Base-by-base conservation (phyloP, 2,888 invertebrate genomes). In the Nemotelus pantherinus region DNA sequence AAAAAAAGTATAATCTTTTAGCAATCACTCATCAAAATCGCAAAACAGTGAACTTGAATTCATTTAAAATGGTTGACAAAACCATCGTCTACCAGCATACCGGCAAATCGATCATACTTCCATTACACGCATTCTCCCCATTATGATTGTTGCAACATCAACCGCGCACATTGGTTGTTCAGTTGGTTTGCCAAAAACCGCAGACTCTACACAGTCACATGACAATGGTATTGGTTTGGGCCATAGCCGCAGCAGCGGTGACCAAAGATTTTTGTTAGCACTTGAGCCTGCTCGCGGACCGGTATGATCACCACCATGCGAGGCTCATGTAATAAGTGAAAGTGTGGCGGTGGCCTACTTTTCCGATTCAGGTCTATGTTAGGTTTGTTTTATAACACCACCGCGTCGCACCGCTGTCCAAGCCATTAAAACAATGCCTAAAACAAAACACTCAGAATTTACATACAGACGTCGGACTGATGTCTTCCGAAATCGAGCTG, bases 291-390 rank as follows among this genome's bases (percentile, higher is more conserved):
- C 80, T 39, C n/a, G 70, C 81, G 55, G 72, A 60, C 63, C 80
- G 79, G 81, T 55, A 65, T 43, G 75, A 47, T 72, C 57, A 76
- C 72, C 45, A 60, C n/a, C 81, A 80, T 80, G 80, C 80, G 79
- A 85, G 84, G 85, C 90, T 92, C 91, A 92, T 93, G 93, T 92
- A 93, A 93, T 92, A 93, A 93, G 93, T 93, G 93, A 93, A 93
- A 93, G 93, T 93, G 92, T 93, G 90, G 90, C 90, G 90, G 91
- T 93, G 94, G 94, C 94, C 94, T 92, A 94, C 94, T 94, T 95
- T 94, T 92, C 90, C 91, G 93, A 94, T 94, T 93, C 94, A 94
- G 94, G 94, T 94, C 94, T 94, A 94, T 94, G 94, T 94, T 93
- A 93, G 92, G 87, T 84, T 85, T 77, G 67, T 79, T 67, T 80